Evolutionary conservation across 37 sponge, comb jelly and placozoan genomes (phyloP), one percentile per base, ranked within the genome.

Genomic region (Crambe crambe): DNA sequence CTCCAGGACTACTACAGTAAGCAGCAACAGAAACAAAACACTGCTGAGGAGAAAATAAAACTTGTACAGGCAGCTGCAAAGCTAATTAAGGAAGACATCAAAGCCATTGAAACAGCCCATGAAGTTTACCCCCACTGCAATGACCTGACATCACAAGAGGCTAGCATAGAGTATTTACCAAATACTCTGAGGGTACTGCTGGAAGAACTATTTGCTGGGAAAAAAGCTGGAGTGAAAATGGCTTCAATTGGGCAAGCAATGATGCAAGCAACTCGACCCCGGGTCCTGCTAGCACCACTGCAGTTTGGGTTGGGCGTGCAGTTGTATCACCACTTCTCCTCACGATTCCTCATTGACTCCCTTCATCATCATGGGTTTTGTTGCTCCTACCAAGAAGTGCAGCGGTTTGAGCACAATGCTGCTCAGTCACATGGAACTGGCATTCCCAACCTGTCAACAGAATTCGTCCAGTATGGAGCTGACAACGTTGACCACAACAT

Each of bases 301-400:
- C 69, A 80, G 80, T 27, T 67, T 40, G 72, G 54, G 54, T 15
- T 79, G 69, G 80, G 68, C 23, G 43, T 79, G 68, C 80, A 79
- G 68, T 17, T 79, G 22, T 65, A 79, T 65, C 80, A 79, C 43
- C 80, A 79, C 47, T 79, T 79, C 47, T 68, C 68, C 38, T 79
- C 80, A 79, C 68, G 68, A 43, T 79, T 65, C 80, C 68, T 64
- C 61, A 76, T 79, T 65, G 80, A 79, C 47, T 42, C 80, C 41
- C 68, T 79, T 79, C 80, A 79, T 67, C 68, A 36, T 65, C 80
- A 79, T 64, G 66, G 80, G n/a, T 79, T 79, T 43, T 79, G 80
- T 64, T 65, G 74, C 42, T 73, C 74, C 3, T 73, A 73, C 56
- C 54, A 51, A 57, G 75, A 21, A 35, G 58, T 75, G 34, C 75